Evolutionary conservation across 2,888 invertebrate genomes (phyloP).

Genomic region (Mayetiola destructor): DNA sequence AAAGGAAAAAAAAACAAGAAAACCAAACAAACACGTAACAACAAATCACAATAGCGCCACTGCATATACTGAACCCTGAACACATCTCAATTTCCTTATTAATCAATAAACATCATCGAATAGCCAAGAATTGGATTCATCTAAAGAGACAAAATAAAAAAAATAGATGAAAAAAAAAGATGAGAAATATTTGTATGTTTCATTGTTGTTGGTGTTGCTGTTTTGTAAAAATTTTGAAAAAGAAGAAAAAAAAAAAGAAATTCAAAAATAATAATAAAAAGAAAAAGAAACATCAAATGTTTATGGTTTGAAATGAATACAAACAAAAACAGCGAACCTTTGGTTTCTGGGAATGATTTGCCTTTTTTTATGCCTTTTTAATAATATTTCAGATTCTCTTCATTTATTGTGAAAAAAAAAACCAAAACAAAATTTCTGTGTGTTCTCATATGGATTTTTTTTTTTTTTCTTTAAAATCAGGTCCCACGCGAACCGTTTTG

Average conservation of each 20-base stretch:
- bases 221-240: too few relatives aligned
- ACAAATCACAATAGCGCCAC: neutral
- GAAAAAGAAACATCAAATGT: neutral
- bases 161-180: neutral
- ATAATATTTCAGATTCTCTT: neutral
- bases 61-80: too few relatives aligned
- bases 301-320: neutral
- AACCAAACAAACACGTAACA: neutral
- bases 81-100: conserved; percentile 3
- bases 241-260: neutral
- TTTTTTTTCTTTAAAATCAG: neutral
- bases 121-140: conserved; percentile 1
- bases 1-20: neutral
- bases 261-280: neutral
- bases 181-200: neutral
- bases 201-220: neutral
- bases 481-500: conserved; percentile 8
- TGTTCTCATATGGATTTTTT: too few relatives aligned
- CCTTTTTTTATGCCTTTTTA: conserved; percentile 9
- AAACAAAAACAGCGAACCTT: conserved; percentile 3
- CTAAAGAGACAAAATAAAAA: neutral
- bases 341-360: conserved; percentile 4
- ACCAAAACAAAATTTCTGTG: too few relatives aligned
- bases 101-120: conserved; percentile 10
- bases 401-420: too few relatives aligned